Conservation (phyloP, 1,140 invertebrate species). For the Drosophila kohkoa region DNA sequence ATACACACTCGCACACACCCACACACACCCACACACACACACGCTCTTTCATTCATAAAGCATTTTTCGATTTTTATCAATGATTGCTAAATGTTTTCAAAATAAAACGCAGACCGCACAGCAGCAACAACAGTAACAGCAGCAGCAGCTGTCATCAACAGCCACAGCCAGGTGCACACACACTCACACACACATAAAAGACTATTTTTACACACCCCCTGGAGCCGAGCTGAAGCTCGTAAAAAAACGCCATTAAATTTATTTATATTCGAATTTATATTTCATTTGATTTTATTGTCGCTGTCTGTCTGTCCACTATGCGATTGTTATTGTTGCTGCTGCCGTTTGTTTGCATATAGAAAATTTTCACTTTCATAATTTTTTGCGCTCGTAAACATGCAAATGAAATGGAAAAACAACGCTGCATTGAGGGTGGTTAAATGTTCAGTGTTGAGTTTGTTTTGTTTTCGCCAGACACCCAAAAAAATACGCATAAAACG, state of each 20-base stretch:
- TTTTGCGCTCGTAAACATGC: constrained; percentile 65
- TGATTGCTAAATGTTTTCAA: constrained; percentile 79
- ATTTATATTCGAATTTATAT: constrained; percentile 53
- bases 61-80: constrained; percentile 81
- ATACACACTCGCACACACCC: background rate
- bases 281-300: constrained; percentile 71
- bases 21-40: constrained; percentile 1
- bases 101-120: constrained; percentile 61
- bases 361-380: constrained; percentile 78
- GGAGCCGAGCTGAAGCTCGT: background rate
- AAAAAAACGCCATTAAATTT: constrained; percentile 49
- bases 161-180: constrained; percentile 38
- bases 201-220: constrained; percentile 40
- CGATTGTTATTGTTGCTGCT: constrained; percentile 19
- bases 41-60: constrained; percentile 73
- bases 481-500: constrained; percentile 26
- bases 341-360: constrained; percentile 6
- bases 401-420: constrained; percentile 61
- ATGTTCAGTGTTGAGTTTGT: background rate
- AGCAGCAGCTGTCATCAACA: constrained; percentile 33
- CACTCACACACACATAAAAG: constrained; percentile 29
- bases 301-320: constrained; percentile 41
- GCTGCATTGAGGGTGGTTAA: constrained; percentile 13
- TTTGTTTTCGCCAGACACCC: constrained; percentile 17
- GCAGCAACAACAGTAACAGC: constrained; percentile 23